Conservation (phyloP, 2,888 invertebrate species). For the Tricholauxania praeusta region DNA sequence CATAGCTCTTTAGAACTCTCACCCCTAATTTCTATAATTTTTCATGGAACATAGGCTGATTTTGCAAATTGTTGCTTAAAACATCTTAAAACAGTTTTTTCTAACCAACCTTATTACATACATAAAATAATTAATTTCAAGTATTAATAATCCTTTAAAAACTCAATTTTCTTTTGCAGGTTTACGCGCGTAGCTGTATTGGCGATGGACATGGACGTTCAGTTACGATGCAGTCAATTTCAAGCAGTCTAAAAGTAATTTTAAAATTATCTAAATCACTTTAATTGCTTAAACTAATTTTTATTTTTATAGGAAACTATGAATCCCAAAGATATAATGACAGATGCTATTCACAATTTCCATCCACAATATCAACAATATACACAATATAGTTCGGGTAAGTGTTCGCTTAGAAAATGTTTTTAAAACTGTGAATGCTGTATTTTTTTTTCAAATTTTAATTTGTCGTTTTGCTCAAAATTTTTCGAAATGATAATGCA, state of each 20-base stretch:
- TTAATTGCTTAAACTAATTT: neutral
- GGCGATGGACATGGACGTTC: slow-evolving; percentile 90
- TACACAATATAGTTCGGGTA: slow-evolving; percentile 96
- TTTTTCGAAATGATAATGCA: neutral
- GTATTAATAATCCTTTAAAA: neutral
- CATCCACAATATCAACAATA: slow-evolving; percentile 99
- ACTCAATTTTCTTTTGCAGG: slow-evolving; percentile 51
- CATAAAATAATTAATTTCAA: no score
- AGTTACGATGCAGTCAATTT: slow-evolving; percentile 99
- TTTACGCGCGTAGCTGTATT: slow-evolving; percentile 84
- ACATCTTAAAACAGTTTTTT: no score
- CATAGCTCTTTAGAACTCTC: no score
- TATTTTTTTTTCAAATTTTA: slow-evolving; percentile 20
- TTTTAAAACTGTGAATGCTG: neutral
- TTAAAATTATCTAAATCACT: neutral
- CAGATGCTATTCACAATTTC: slow-evolving; percentile 99
- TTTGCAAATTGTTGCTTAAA: no score
- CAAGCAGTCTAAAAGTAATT: slow-evolving; percentile 93
- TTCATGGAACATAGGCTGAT: no score
- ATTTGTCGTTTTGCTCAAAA: neutral
- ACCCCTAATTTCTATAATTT: no score
- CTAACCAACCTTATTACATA: no score
- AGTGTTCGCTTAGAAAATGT: slow-evolving; percentile 57
- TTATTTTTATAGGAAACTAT: slow-evolving; percentile 83
- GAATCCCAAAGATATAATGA: slow-evolving; percentile 99